Conservation (phyloP, 2,113 vertebrate genomes). For the Nycticryphes semicollaris region DNA sequence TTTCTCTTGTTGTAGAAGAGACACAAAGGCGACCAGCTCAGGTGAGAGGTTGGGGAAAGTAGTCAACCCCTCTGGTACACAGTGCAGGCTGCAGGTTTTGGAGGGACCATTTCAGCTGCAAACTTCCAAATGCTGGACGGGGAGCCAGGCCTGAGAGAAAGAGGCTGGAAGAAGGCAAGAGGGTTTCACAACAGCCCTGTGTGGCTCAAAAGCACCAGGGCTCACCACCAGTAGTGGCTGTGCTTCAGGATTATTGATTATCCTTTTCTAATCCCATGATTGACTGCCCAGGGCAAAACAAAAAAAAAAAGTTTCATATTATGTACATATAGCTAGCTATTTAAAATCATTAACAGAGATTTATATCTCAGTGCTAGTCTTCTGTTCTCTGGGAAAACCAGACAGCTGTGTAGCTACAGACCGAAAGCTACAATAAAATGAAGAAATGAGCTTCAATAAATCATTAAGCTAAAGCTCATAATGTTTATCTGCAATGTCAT, state of each 20-base stretch:
- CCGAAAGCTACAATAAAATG: conserved; percentile 35
- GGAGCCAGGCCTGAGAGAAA: fast-evolving
- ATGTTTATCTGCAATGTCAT: conserved; percentile 15
- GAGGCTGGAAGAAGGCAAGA: fast-evolving
- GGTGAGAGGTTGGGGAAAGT: fast-evolving
- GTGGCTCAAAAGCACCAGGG: neutral
- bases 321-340: conserved; percentile 22
- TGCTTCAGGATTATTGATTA: conserved; percentile 41
- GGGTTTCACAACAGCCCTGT: neutral
- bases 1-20: neutral
- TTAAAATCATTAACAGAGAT: conserved; percentile 60
- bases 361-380: neutral
- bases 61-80: neutral
- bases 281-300: neutral
- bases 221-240: neutral
- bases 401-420: neutral
- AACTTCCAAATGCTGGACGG: neutral
- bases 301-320: neutral
- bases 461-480: conserved; percentile 11
- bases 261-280: neutral
- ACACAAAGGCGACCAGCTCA: neutral
- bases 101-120: neutral
- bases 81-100: neutral
- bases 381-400: conserved; percentile 3
- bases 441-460: conserved; percentile 43